These are phyloP conservation scores for Cettia cetti DNA, from an alignment of 2,113 vertebrate species.

Conservation along the genomic window DNA sequence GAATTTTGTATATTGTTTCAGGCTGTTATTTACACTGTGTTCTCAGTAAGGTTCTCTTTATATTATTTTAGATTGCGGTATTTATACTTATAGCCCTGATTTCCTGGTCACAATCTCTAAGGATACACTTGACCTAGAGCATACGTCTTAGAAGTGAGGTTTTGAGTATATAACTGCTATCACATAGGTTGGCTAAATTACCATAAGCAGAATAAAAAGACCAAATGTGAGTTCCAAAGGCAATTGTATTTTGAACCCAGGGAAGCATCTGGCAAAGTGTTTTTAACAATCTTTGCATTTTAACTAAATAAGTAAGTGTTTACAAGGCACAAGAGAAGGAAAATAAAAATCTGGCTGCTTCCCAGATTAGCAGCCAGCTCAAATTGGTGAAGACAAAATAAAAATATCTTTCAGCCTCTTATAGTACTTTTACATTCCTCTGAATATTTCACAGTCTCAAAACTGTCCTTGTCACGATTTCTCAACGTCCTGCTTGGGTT, in stretches of 20 bases:
- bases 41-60: background rate
- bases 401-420: background rate
- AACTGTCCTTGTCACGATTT: background rate
- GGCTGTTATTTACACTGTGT: background rate
- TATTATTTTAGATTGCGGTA: background rate
- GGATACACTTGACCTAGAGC: background rate
- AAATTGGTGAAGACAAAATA: conserved; percentile 25
- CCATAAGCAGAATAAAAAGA: background rate
- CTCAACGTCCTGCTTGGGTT: background rate
- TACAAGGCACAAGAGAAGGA: conserved; percentile 42
- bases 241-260: conserved; percentile 38
- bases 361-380: conserved; percentile 17
- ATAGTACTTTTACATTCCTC: background rate
- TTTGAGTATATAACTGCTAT: background rate
- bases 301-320: conserved; percentile 52
- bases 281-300: conserved; percentile 51
- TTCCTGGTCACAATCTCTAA: background rate
- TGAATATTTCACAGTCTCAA: background rate
- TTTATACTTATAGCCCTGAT: background rate
- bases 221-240: background rate
- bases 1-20: background rate
- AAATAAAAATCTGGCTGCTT: conserved; percentile 45
- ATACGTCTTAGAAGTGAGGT: background rate
- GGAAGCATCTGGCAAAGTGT: conserved; percentile 35
- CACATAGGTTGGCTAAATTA: background rate